phyloP scores from a whole-genome alignment of 2,113 vertebrate genomes.

The Noturus placidus region DNA sequence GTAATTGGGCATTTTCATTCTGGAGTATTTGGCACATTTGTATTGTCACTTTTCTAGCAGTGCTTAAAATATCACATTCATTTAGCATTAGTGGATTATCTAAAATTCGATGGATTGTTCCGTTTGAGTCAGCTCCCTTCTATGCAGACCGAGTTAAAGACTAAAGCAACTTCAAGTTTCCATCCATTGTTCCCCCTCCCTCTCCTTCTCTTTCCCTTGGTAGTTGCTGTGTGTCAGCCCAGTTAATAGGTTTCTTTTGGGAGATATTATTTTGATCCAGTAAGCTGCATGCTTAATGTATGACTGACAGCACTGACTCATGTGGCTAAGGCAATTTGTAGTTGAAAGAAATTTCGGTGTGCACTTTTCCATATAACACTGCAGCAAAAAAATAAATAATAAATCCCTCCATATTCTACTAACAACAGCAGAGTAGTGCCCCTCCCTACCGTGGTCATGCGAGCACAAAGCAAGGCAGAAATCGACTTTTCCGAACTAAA shows the following conservation, averaged over 20 bases:
- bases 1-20: constrained; percentile 46
- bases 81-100: constrained; percentile 58
- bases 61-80: constrained; percentile 56
- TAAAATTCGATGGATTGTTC: constrained; percentile 59
- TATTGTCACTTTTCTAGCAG: constrained; percentile 34
- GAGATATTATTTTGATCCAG: constrained; percentile 78
- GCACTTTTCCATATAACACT: constrained; percentile 62
- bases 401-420: constrained; percentile 57
- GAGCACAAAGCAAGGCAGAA: constrained; percentile 51
- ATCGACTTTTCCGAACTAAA: constrained; percentile 66
- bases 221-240: constrained; percentile 68
- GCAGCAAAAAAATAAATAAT: constrained; percentile 47
- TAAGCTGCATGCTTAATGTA: constrained; percentile 77
- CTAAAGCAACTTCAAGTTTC: constrained; percentile 55
- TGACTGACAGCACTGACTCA: constrained; percentile 76
- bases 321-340: constrained; percentile 59
- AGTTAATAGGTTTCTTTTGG: constrained; percentile 75
- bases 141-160: constrained; percentile 43
- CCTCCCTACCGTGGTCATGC: constrained; percentile 50
- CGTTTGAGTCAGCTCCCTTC: constrained; percentile 24
- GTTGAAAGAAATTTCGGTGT: constrained; percentile 66
- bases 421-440: constrained; percentile 58
- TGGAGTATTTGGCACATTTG: constrained; percentile 40
- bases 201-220: constrained; percentile 54
- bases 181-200: constrained; percentile 60